A percentile compares a stretch with the other conserved stretches of the same genome.
Evolutionary conservation across 2,888 invertebrate genomes (phyloP).

Genomic region (Thyatira batis): DNA sequence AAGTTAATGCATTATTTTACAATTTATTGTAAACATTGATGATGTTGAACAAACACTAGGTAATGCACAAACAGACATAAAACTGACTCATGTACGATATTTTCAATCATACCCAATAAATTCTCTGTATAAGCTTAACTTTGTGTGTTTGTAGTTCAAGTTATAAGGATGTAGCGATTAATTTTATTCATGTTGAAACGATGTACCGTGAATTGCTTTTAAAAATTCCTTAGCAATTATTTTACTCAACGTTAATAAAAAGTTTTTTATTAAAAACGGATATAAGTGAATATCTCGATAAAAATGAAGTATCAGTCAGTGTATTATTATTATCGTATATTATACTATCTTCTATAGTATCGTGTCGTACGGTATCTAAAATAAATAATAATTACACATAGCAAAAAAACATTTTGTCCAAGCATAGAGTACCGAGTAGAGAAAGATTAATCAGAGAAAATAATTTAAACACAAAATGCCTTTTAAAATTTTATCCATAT

Average conservation of each 20-base stretch:
- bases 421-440: too few species aligned
- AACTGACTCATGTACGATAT: slow-evolving; percentile 61
- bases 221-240: neutral
- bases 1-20: slow-evolving; percentile 23
- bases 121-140: slow-evolving; percentile 50
- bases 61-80: slow-evolving; percentile 62
- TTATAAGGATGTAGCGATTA: slow-evolving; percentile 15
- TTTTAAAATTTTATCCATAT: neutral
- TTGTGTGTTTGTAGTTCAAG: slow-evolving; percentile 19
- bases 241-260: neutral
- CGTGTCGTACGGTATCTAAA: too few species aligned
- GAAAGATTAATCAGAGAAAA: too few species aligned
- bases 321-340: too few species aligned
- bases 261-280: too few species aligned
- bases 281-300: too few species aligned
- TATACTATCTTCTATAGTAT: too few species aligned
- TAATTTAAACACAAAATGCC: too few species aligned
- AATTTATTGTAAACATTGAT: slow-evolving; percentile 50
- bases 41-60: slow-evolving; percentile 47
- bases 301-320: too few species aligned
- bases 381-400: too few species aligned
- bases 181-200: neutral
- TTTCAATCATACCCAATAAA: slow-evolving; percentile 67
- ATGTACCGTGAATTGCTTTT: neutral
- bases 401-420: too few species aligned